A percentile compares a stretch with the other conserved stretches of the same genome.
These are phyloP conservation scores for Ichneumoninae sp. DNA, from an alignment of 2,888 invertebrate species.

Conservation along the genomic window DNA sequence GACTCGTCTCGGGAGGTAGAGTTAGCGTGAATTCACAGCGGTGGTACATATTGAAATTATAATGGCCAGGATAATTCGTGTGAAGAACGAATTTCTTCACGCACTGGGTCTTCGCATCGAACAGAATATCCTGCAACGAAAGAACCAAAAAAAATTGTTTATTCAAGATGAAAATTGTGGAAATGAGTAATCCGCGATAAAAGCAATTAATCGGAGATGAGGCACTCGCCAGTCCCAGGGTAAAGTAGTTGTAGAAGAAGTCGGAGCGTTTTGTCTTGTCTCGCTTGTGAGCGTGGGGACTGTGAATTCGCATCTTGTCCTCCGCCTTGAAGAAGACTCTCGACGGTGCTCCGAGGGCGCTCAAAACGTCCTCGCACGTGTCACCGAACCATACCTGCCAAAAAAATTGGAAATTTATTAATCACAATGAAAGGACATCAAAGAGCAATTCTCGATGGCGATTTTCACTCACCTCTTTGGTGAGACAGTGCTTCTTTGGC, in stretches of 20 bases:
- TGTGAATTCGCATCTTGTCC: conserved; percentile 99
- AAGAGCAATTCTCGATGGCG: conserved; percentile 5
- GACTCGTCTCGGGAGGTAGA: conserved; percentile 88
- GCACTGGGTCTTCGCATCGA: conserved; percentile 97
- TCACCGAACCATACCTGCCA: conserved; percentile 91
- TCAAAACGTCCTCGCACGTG: conserved; percentile 94
- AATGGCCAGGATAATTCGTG: conserved; percentile 99
- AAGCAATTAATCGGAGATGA: neutral
- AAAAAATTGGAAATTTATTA: conserved; percentile 23
- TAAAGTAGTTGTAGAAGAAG: conserved; percentile 99
- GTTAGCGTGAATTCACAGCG: conserved; percentile 96
- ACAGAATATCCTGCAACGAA: conserved; percentile 93
- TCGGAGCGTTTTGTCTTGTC: conserved; percentile 94
- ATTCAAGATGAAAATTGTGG: neutral
- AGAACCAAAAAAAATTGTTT: conserved; percentile 5
- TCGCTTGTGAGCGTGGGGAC: conserved; percentile 92
- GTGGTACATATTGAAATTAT: conserved; percentile 99
- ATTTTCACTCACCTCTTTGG: conserved; percentile 79
- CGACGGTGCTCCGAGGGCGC: conserved; percentile 96
- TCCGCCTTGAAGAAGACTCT: conserved; percentile 98
- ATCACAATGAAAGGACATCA: conserved; percentile 8
- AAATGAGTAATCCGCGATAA: neutral
- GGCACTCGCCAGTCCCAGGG: conserved; percentile 93
- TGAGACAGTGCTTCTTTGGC: conserved; percentile 81
- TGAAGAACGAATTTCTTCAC: conserved; percentile 99